Conservation (phyloP, 2,113 vertebrate species). For the Pygathrix nemaeus region DNA sequence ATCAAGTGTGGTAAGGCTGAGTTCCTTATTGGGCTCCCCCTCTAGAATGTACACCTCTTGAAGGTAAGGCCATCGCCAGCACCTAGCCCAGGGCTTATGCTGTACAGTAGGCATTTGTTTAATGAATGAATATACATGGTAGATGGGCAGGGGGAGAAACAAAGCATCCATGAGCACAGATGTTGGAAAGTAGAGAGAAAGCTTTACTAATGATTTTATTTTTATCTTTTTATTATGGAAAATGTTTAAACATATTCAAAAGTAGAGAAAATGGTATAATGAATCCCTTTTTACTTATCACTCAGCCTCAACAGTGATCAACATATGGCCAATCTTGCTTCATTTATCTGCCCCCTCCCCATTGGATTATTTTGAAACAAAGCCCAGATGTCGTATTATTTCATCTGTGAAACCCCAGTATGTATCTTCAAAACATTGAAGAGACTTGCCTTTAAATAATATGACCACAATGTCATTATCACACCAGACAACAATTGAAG, state of each 20-base stretch:
- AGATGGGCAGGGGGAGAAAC: background rate
- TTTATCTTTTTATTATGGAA: slow-evolving; percentile 57
- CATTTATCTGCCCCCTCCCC: slow-evolving; percentile 6
- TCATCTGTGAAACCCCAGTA: background rate
- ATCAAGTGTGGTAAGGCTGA: background rate
- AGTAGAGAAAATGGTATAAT: slow-evolving; percentile 37
- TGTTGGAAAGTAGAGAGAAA: background rate
- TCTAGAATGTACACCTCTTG: background rate
- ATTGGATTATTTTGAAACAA: slow-evolving; percentile 52
- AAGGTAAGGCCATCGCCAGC: background rate
- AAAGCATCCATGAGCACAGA: background rate
- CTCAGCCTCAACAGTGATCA: background rate
- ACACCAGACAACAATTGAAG: background rate
- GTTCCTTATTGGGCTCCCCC: background rate
- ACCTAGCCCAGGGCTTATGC: background rate
- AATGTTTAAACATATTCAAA: slow-evolving; percentile 51
- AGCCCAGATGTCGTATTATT: slow-evolving; percentile 64
- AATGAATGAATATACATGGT: background rate
- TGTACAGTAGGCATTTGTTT: background rate
- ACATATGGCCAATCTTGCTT: slow-evolving; percentile 42
- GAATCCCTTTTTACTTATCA: background rate
- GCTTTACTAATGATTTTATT: slow-evolving; percentile 39
- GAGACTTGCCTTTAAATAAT: background rate
- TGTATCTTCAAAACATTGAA: slow-evolving; percentile 31
- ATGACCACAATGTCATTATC: background rate